These are phyloP conservation scores for Heliothis virescens DNA, from an alignment of 1,140 invertebrate species.

Conservation along the genomic window DNA sequence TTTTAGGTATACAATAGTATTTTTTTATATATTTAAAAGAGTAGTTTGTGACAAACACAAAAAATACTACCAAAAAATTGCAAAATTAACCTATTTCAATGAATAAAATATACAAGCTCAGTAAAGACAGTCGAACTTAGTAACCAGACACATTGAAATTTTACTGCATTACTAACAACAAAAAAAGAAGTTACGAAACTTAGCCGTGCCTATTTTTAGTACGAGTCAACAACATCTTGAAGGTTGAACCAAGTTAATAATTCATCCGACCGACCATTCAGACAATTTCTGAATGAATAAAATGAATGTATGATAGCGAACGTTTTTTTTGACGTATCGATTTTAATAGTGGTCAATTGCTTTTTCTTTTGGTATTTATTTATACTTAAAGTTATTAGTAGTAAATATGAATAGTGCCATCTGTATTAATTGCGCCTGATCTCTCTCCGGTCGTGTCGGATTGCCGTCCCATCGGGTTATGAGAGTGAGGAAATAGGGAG, in stretches of 20 bases:
- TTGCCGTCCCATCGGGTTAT: too few species aligned
- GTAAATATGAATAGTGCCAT: too few species aligned
- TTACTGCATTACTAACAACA: background rate
- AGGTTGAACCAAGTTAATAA: slow-evolving; percentile 28
- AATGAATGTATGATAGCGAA: background rate
- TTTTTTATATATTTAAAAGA: too few species aligned
- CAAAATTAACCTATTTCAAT: too few species aligned
- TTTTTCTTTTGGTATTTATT: background rate
- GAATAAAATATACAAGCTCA: too few species aligned
- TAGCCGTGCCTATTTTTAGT: slow-evolving; percentile 21
- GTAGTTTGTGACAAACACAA: too few species aligned
- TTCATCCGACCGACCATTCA: slow-evolving; percentile 26
- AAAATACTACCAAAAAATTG: too few species aligned
- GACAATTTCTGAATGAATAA: slow-evolving; percentile 33
- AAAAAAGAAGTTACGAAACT: slow-evolving; percentile 8
- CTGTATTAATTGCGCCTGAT: too few species aligned
- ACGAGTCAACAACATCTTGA: slow-evolving; percentile 16
- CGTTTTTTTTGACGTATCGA: background rate
- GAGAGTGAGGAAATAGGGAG: too few species aligned
- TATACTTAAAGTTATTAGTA: too few species aligned
- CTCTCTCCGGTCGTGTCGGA: too few species aligned
- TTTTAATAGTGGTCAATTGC: background rate
- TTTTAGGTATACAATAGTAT: too few species aligned
- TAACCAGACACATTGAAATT: background rate
- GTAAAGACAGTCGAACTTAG: background rate